phyloP scores from a whole-genome alignment of 1,140 invertebrate species.

The Drosophila triauraria region DNA sequence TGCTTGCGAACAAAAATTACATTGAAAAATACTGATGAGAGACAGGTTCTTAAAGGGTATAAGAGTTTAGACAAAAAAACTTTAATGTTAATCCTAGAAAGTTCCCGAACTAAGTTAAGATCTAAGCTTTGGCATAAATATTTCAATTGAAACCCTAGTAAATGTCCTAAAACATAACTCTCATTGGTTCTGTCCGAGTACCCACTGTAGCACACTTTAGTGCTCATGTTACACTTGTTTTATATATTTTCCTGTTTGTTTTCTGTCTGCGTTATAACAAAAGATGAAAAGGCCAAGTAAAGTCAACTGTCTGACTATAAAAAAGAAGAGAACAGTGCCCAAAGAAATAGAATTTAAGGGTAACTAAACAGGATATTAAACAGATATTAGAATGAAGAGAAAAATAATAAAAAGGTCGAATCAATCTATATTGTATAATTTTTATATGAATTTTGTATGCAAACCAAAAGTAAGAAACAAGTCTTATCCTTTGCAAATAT shows the following conservation, averaged over 20 bases:
- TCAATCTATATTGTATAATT: too few species aligned
- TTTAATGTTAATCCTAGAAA: not conserved
- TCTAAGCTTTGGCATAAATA: not conserved
- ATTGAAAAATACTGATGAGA: too few species aligned
- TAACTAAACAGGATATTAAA: not conserved
- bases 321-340: not conserved
- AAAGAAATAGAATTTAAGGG: constrained; percentile 1
- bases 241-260: not conserved
- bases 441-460: too few species aligned
- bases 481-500: not conserved
- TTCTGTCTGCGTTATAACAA: not conserved
- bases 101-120: not conserved
- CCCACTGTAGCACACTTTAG: not conserved
- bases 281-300: constrained; percentile 2
- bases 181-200: not conserved
- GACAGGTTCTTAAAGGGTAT: too few species aligned
- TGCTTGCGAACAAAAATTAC: too few species aligned
- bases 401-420: too few species aligned
- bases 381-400: not conserved
- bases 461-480: too few species aligned
- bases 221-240: not conserved
- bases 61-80: too few species aligned
- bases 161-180: not conserved
- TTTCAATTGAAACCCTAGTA: constrained; percentile 1
- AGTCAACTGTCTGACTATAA: not conserved